Evolutionary conservation across 2,113 vertebrate genomes (phyloP).

Genomic region (Odobenus rosmarus): DNA sequence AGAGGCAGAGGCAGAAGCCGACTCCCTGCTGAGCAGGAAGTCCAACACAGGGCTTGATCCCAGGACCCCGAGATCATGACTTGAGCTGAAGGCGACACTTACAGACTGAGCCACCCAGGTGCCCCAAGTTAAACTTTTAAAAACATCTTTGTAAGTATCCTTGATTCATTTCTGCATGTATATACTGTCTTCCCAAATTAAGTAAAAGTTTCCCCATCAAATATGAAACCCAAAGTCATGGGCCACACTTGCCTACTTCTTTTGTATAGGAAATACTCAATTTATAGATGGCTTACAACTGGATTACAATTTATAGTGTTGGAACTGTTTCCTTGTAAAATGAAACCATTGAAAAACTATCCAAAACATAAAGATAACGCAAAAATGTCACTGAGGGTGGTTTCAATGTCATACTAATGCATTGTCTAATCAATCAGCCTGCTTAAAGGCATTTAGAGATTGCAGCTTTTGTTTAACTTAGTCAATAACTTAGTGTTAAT

Average conservation of each 20-base stretch:
- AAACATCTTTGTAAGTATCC: background rate
- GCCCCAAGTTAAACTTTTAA: background rate
- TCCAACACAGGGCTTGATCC: background rate
- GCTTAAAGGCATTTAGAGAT: background rate
- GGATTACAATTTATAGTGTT: background rate
- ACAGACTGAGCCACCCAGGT: background rate
- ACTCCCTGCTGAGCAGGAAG: background rate
- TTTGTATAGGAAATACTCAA: background rate
- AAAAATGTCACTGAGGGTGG: background rate
- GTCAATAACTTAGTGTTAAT: background rate
- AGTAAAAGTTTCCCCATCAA: background rate
- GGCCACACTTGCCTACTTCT: background rate
- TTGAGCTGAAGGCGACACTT: background rate
- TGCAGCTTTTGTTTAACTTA: background rate
- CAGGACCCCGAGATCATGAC: background rate
- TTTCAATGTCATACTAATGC: background rate
- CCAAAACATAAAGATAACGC: background rate
- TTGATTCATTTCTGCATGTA: background rate
- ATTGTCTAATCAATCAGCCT: background rate
- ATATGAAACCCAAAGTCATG: background rate
- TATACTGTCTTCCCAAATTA: background rate
- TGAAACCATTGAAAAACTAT: background rate
- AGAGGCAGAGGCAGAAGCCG: background rate
- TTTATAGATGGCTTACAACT: background rate
- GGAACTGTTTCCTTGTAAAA: background rate